Conservation (phyloP, 1,140 invertebrate genomes). For the Hesperophylax magnus region DNA sequence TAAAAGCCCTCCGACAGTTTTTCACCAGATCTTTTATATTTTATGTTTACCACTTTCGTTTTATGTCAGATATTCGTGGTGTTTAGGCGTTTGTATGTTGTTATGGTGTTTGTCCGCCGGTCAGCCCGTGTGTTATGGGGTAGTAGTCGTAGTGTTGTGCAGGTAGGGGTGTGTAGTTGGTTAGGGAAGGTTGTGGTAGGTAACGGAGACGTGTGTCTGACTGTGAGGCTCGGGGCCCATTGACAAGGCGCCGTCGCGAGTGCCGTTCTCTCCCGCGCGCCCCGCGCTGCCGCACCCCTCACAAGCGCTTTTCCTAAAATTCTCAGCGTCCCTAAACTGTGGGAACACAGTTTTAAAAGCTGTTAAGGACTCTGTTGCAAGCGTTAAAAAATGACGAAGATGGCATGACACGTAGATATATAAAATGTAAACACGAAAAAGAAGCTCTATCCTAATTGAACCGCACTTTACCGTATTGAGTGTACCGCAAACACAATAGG, state of each 20-base stretch:
- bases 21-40: no score
- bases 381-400: no score
- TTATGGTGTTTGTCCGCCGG: constrained; percentile 5
- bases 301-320: constrained; percentile 27
- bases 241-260: constrained; percentile 35
- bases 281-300: neutral
- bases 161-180: no score
- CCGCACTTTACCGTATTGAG: no score
- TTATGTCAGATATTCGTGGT: neutral
- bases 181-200: constrained; percentile 1
- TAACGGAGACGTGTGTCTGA: constrained; percentile 4
- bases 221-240: constrained; percentile 13
- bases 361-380: no score
- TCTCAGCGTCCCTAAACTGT: neutral
- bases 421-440: no score
- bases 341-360: neutral
- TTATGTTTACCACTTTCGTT: neutral
- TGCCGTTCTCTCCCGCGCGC: neutral
- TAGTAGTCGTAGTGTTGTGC: no score
- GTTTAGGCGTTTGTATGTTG: neutral
- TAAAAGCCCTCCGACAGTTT: no score
- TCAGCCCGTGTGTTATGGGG: no score
- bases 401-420: no score
- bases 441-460: no score
- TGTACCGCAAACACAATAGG: no score